A percentile compares a stretch with the other conserved stretches of the same genome.
These are phyloP conservation scores for Chrysomela aeneicollis DNA, from an alignment of 2,888 invertebrate genomes.

Conservation along the genomic window DNA sequence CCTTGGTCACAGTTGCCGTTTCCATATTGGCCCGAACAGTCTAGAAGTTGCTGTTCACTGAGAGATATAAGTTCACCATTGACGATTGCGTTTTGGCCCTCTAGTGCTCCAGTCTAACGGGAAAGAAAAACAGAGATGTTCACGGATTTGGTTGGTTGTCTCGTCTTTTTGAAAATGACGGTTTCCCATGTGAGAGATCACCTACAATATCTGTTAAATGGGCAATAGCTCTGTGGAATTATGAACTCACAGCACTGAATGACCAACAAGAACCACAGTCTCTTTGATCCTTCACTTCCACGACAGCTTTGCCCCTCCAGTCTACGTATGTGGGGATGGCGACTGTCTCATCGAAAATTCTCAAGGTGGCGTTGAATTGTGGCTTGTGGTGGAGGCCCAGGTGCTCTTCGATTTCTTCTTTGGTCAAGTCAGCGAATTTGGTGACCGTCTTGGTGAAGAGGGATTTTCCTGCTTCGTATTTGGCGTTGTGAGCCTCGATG, in stretches of 20 bases:
- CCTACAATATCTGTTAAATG: no score
- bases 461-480: conserved; percentile 4
- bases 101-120: conserved; percentile 67
- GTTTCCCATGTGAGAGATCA: no score
- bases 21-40: conserved; percentile 62
- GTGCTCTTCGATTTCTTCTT: conserved; percentile 4
- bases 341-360: neutral
- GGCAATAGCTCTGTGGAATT: no score
- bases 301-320: neutral
- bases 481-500: conserved; percentile 7
- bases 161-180: no score
- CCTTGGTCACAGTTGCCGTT: conserved; percentile 63
- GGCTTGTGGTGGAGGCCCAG: neutral
- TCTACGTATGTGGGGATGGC: neutral
- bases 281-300: conserved; percentile 8
- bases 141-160: no score
- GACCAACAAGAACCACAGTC: conserved; percentile 14
- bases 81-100: conserved; percentile 64
- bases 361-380: neutral
- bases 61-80: conserved; percentile 62
- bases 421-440: conserved; percentile 7
- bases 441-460: conserved; percentile 7
- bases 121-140: no score
- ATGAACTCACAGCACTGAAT: conserved; percentile 13
- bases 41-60: conserved; percentile 66